Evolutionary conservation across 2,113 vertebrate species (phyloP), one percentile per base, ranked within the genome.

Genomic region (Tor tambroides): DNA sequence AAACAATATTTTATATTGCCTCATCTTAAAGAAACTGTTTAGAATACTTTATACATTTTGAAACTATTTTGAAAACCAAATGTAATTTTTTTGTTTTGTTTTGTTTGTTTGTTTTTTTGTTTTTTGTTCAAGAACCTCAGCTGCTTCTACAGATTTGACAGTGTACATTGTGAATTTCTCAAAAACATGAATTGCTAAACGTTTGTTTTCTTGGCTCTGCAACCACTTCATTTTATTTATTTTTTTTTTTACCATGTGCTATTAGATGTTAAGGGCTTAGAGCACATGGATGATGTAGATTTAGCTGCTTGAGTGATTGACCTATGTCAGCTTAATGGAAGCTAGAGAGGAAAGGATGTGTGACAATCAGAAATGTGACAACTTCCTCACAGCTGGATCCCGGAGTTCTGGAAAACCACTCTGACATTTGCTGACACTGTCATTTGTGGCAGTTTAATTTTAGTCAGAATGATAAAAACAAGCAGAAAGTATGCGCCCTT

Each of bases 381-480:
- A 67, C 72, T 81, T 72, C 35, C 35, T 41, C 71, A 32, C 78
- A 78, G 51, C 71, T 38, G 12, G 26, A 67, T 65, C 75, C 54
- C 23, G 23, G 0, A 43, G 30, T 61, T 56, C 63, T 51, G 88
- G 90, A 80, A 87, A 92, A 91, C 91, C n/a, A 89, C 91, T 87
- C 92, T 92, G 90, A 93, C 95, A 95, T 97, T 96, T 96, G 96
- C 97, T 97, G 96, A 97, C 95, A 92, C 91, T 94, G 94, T 92
- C 79, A 94, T 95, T 96, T 96, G 94, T 94, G 92, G 94, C 93
- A 94, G 94, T 96, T 96, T 95, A 95, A 92, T 93, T 94, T 93
- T 91, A 85, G 86, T 71, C 11, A 0, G 61, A 71, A 71, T 12
- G 63, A 83, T 83, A 83, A 83, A 83, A 71, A 83, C 49, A 71